A percentile compares a stretch with the other conserved stretches of the same genome.
phyloP scores from a whole-genome alignment of 2,113 vertebrate species.

The Dasyprocta punctata region DNA sequence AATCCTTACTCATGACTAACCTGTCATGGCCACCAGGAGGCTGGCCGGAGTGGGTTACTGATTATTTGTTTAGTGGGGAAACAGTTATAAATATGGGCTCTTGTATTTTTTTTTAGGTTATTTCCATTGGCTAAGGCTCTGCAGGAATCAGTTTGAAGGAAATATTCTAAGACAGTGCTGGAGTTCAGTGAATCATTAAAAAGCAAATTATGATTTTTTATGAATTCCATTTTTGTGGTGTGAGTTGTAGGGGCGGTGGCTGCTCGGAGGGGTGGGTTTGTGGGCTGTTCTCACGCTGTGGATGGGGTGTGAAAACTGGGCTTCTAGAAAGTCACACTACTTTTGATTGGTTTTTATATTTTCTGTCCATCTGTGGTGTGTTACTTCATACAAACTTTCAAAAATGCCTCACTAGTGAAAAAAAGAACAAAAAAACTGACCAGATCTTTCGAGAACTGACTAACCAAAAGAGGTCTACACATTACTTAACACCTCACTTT shows the following conservation, averaged over 20 bases:
- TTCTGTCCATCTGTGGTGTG: constrained; percentile 71
- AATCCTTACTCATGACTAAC: background rate
- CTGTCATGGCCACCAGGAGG: too few species aligned
- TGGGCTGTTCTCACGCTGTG: constrained; percentile 67
- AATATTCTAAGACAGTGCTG: constrained; percentile 8
- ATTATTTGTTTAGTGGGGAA: background rate
- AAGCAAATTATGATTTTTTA: constrained; percentile 56
- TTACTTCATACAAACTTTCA: constrained; percentile 66
- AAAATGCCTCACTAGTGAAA: constrained; percentile 33
- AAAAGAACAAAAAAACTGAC: background rate
- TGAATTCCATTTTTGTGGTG: constrained; percentile 58
- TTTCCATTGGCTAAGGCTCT: background rate
- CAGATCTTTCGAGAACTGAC: constrained; percentile 51
- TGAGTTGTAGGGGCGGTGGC: background rate
- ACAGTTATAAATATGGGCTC: background rate
- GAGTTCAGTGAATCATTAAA: constrained; percentile 32
- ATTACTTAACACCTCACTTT: constrained; percentile 1
- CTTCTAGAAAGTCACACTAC: constrained; percentile 53
- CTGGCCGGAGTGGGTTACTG: background rate
- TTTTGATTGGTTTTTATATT: constrained; percentile 62
- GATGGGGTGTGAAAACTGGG: constrained; percentile 63
- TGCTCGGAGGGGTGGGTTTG: constrained; percentile 48
- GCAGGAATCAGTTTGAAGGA: background rate
- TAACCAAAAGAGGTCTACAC: background rate
- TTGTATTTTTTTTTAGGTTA: background rate